Evolutionary conservation across 2,113 vertebrate genomes (phyloP).

Genomic region (Gobius niger): DNA sequence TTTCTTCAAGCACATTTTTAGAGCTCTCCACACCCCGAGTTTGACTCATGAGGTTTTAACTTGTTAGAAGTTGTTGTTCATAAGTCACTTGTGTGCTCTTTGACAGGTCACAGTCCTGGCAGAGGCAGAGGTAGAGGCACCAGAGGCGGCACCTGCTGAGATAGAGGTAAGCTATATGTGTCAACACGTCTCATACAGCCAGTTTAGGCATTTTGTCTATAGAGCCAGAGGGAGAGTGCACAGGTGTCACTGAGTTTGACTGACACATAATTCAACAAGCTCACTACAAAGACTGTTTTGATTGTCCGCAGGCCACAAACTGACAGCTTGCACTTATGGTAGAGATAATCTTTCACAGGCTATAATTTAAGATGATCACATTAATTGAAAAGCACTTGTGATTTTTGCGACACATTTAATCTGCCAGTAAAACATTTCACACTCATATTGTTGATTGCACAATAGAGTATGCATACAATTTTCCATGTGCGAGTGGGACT

Average conservation of each 20-base stretch:
- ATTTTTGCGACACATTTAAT: neutral
- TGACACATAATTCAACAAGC: neutral
- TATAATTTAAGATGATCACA: neutral
- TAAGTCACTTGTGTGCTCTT: neutral
- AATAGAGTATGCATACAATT: neutral
- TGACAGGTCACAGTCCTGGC: too few species aligned
- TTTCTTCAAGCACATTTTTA: slow-evolving; percentile 42
- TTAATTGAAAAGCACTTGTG: neutral
- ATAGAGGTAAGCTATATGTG: slow-evolving; percentile 47
- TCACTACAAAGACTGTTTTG: neutral
- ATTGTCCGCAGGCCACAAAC: neutral
- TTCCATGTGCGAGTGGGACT: neutral
- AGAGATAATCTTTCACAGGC: neutral
- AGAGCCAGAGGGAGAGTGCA: neutral
- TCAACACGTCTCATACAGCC: neutral
- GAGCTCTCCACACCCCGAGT: slow-evolving; percentile 7
- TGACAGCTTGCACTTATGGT: neutral
- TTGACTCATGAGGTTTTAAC: neutral
- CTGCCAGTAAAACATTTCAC: too few species aligned
- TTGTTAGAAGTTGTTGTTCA: too few species aligned
- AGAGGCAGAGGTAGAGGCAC: slow-evolving; percentile 25
- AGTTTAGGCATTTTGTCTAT: neutral
- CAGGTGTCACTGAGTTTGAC: neutral
- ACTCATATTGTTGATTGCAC: neutral
- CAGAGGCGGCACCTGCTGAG: slow-evolving; percentile 26